Evolutionary conservation across 2,797 vertebrate species (phyloP), one percentile per base, ranked within the genome.

Genomic region (Melanotaenia maccullochi): DNA sequence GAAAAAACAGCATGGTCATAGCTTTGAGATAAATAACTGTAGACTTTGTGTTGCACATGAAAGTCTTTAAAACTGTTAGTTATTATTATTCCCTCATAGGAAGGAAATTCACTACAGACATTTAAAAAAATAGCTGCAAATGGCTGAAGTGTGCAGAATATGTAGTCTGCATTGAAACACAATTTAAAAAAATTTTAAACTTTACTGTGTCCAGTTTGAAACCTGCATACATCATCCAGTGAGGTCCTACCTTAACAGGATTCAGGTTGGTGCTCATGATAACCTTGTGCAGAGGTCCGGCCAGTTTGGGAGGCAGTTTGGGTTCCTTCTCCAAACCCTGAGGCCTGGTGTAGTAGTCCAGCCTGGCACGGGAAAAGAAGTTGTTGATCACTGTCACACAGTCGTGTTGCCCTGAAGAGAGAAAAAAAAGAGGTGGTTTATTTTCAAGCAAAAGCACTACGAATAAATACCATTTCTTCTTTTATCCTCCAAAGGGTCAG

Each of bases 361-460:
- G 90, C 68, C 95, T 95, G 83, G 97, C 95, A 16, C 97, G 96
- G 3, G 98, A 96, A 86, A 99, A 99, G 93, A 98, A 99, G 90
- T 98, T 99, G 91, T 99, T 99, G 93, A 99, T 99, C 70, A 98
- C 94, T 0, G 98, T 99, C 82, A 99, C 98, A 42, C 98, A 99
- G 79, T 99, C 98, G 68, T 99, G 98, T 66, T 99, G 98, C 54
- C 98, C 98, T 99, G 84, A 40, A 54, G 63, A 72, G 30, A 22
- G 65, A 9, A 11, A 36, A 11, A 36, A 24, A 65, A 11, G 32
- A 4, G 9, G 11, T 1, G 5, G 16, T 1, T 75, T 1, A 40
- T 47, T 67, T 61, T 32, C 5, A 1, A 18, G 22, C 22, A 52
- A 13, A 52, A 47, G 51, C 13, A 40, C 4, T 9, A 25, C 16